Conservation (phyloP, 1,140 invertebrate species). For the Leucophenga varia region DNA sequence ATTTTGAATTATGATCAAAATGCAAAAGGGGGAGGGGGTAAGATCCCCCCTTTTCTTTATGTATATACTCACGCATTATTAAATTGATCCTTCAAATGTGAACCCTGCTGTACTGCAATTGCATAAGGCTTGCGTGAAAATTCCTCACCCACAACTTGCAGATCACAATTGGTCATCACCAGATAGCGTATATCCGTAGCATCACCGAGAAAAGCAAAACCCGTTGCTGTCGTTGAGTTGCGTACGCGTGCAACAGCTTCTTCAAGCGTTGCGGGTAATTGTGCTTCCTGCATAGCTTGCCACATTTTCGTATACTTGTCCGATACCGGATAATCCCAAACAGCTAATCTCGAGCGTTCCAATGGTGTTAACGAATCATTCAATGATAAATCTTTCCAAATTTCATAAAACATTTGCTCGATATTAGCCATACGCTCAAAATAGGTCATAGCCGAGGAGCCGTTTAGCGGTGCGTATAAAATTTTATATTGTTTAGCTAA, state of each 20-base stretch:
- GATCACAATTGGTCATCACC: conserved; percentile 84
- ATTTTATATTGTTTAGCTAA: conserved; percentile 94
- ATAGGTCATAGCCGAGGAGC: conserved; percentile 81
- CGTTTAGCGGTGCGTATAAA: conserved; percentile 85
- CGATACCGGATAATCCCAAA: conserved; percentile 98
- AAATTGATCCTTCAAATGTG: conserved; percentile 86
- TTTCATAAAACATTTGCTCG: conserved; percentile 92
- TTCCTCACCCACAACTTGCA: conserved; percentile 90
- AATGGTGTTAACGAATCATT: conserved; percentile 88
- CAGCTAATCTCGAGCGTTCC: conserved; percentile 89
- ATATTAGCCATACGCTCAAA: conserved; percentile 96
- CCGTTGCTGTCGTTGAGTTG: conserved; percentile 70
- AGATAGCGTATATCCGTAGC: conserved; percentile 89
- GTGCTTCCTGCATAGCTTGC: conserved; percentile 92
- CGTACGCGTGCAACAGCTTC: conserved; percentile 80
- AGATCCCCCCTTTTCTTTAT: not conserved
- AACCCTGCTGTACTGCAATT: conserved; percentile 93
- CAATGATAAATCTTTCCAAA: conserved; percentile 97
- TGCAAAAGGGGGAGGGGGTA: too few species aligned
- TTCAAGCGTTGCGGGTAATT: conserved; percentile 73
- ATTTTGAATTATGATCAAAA: conserved; percentile 1
- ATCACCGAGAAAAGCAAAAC: conserved; percentile 91
- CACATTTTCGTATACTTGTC: conserved; percentile 99
- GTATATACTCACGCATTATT: conserved; percentile 77
- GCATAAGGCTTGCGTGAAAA: conserved; percentile 97